Percentiles rank a stretch among this genome's conserved stretches.
phyloP scores from a whole-genome alignment of 2,888 invertebrate species.

The Lasioglossum figueresi region DNA sequence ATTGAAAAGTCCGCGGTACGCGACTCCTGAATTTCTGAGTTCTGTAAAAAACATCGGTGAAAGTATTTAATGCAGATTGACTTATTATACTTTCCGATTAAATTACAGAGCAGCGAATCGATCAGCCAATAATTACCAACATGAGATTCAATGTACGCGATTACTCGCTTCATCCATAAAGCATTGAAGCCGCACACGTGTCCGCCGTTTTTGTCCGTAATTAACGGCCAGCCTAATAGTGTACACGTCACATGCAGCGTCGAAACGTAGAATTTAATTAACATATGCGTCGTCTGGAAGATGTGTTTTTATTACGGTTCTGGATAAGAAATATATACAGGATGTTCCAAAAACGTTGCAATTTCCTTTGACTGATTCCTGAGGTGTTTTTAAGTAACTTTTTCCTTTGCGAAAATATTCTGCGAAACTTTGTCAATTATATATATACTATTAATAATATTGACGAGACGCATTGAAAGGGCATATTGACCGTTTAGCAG shows the following conservation, averaged over 20 bases:
- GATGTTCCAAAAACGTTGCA: too few relatives aligned
- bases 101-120: constrained; percentile 6
- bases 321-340: too few relatives aligned
- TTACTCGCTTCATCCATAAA: background rate
- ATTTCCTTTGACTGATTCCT: too few relatives aligned
- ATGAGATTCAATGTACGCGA: constrained; percentile 6
- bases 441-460: too few relatives aligned
- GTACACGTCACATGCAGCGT: background rate
- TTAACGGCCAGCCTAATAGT: background rate
- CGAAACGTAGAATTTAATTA: background rate
- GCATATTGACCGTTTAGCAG: too few relatives aligned
- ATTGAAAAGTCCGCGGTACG: background rate
- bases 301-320: background rate
- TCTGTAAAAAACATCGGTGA: background rate
- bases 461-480: too few relatives aligned
- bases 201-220: background rate
- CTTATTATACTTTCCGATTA: constrained; percentile 6
- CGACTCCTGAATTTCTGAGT: background rate
- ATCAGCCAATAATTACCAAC: constrained; percentile 5
- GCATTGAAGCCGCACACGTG: background rate
- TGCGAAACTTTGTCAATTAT: too few relatives aligned
- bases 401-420: too few relatives aligned
- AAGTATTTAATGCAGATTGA: constrained; percentile 1
- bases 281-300: background rate
- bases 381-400: too few relatives aligned